phyloP scores from a whole-genome alignment of 64 coral and sea anemone species.

The Orbicella faveolata region DNA sequence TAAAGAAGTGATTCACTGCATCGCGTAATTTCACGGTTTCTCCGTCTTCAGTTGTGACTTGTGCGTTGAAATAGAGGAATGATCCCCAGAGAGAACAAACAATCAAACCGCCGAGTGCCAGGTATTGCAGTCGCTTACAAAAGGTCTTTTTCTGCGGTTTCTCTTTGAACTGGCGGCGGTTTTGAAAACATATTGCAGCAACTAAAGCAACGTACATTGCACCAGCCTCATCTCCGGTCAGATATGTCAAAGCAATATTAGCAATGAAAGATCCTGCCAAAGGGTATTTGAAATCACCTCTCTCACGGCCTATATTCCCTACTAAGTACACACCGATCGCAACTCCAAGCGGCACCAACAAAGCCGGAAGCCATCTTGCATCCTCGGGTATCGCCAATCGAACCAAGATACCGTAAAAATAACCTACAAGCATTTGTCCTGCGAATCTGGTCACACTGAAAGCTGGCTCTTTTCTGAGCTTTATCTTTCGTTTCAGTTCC shows the following conservation, averaged over 20 bases:
- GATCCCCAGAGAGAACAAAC: slow-evolving; percentile 80
- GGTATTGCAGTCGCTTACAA: slow-evolving; percentile 71
- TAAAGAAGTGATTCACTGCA: slow-evolving; percentile 95
- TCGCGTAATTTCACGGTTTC: slow-evolving; percentile 96
- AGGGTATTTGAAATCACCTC: slow-evolving; percentile 91
- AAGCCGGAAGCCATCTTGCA: slow-evolving; percentile 61
- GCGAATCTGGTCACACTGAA: slow-evolving; percentile 90
- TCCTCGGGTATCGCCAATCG: slow-evolving; percentile 90
- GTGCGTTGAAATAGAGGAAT: slow-evolving; percentile 94
- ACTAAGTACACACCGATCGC: slow-evolving; percentile 91
- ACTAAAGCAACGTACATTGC: slow-evolving; percentile 92
- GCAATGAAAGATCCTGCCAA: slow-evolving; percentile 66
- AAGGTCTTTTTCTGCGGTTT: slow-evolving; percentile 37
- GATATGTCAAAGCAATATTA: slow-evolving; percentile 69
- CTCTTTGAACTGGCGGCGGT: slow-evolving; percentile 68
- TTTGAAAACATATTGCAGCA: slow-evolving; percentile 84
- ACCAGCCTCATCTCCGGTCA: slow-evolving; percentile 77
- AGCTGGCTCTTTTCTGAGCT: slow-evolving; percentile 67
- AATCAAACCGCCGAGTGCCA: slow-evolving; percentile 68
- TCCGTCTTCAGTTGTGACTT: slow-evolving; percentile 95
- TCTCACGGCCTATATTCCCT: slow-evolving; percentile 89
- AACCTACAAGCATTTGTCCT: slow-evolving; percentile 96
- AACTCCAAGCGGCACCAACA: slow-evolving; percentile 91
- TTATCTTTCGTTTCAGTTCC: slow-evolving; percentile 73
- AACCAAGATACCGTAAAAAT: slow-evolving; percentile 94